Evolutionary conservation across 2,888 invertebrate genomes (phyloP), one percentile per base, ranked within the genome.

Genomic region (Aethes cnicana): DNA sequence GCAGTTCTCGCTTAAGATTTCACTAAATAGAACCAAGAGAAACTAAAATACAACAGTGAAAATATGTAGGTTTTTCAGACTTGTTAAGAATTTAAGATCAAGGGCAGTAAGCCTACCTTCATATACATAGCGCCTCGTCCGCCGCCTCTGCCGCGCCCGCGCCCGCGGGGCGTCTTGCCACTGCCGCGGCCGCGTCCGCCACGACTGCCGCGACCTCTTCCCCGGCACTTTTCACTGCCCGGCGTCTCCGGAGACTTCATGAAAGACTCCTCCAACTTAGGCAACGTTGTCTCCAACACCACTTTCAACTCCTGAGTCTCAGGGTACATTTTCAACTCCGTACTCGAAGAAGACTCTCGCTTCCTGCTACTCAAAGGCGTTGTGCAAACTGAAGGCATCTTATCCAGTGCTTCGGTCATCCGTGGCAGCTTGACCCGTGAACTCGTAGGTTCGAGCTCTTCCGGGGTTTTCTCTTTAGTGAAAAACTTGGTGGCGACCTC

Each of bases 381-480:
- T 2, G 74, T 63, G 53, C 81, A 82, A 2, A 69, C 62, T 2
- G 74, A 74, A 1, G 82, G 81, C 68, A 84, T 80, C 42, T 87
- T 84, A 56, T 88, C 86, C 2, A 88, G 67, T 2, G 86, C 87
- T 55, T 88, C 89, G 1, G 88, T 88, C 83, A 88, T 82, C 0
- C 88, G 72, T n/a, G 88, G 88, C 36, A 86, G 69, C 57, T 88
- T 88, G 49, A 87, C 79, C 18, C 88, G 69, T n/a, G 86, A 84
- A 57, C 86, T 85, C 1, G 81, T 88, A 1, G 87, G 86, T 62
- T 89, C 89, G 16, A 85, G 77, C 1, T 70, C 71, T 37, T 69
- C 68, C 4, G 61, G 59, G 1, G 55, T 30, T 42, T 67, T 70
- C 7, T 53, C 55, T n/a, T 60, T 56, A 6, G 41, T 53, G 46